Evolutionary conservation across 2,797 vertebrate species (phyloP).

Genomic region (Babyrousa celebensis): DNA sequence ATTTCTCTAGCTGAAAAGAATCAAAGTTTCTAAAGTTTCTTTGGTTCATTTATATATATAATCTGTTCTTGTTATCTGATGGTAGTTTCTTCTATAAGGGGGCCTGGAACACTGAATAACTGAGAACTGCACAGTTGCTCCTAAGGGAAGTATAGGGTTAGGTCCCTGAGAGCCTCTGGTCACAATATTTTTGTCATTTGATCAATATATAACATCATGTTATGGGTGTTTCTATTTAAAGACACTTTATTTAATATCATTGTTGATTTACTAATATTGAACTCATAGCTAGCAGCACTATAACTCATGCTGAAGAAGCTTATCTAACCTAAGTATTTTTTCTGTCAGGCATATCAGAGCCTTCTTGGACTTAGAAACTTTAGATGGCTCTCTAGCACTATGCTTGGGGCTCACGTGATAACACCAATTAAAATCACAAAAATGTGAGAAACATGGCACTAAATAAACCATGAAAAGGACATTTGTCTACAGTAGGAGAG

Average conservation of each 20-base stretch:
- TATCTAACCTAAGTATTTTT: background rate
- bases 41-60: background rate
- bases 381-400: background rate
- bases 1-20: slow-evolving; percentile 29
- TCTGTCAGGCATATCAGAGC: background rate
- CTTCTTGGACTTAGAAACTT: background rate
- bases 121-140: background rate
- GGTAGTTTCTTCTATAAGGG: background rate
- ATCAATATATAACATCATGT: slow-evolving; percentile 9
- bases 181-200: background rate
- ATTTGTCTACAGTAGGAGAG: background rate
- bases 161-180: background rate
- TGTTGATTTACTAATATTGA: slow-evolving; percentile 44
- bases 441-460: background rate
- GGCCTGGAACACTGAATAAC: background rate
- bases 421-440: background rate
- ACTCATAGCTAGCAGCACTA: background rate
- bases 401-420: background rate
- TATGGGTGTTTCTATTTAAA: slow-evolving; percentile 25
- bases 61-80: background rate
- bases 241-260: slow-evolving; percentile 22
- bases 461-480: background rate
- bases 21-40: background rate
- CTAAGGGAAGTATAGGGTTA: background rate
- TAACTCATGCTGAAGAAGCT: background rate